Evolutionary conservation across 2,113 vertebrate genomes (phyloP).

Genomic region (Amia ocellicauda): DNA sequence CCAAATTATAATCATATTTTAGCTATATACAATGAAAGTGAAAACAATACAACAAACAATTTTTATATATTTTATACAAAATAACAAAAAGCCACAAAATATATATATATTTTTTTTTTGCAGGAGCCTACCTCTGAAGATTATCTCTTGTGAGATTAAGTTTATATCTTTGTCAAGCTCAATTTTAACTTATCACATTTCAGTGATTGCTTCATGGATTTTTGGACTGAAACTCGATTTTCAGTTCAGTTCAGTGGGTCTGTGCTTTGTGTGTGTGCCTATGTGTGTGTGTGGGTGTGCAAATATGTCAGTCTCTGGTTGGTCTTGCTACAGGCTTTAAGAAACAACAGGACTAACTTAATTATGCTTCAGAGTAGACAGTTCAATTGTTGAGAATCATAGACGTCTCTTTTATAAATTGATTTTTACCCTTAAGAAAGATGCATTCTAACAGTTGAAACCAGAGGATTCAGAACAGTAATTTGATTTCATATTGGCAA

Average conservation of each 20-base stretch:
- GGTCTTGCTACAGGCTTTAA: background rate
- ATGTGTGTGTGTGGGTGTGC: constrained; percentile 13
- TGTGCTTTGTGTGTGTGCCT: constrained; percentile 24
- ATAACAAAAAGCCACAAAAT: no score
- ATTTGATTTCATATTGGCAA: no score
- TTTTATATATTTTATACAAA: no score
- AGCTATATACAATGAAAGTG: no score
- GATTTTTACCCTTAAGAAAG: background rate
- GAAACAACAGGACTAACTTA: background rate
- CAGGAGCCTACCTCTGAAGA: background rate
- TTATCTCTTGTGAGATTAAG: constrained; percentile 38
- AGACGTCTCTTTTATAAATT: background rate
- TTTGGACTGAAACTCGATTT: constrained; percentile 39
- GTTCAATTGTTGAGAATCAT: background rate
- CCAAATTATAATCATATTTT: no score
- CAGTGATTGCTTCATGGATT: constrained; percentile 42
- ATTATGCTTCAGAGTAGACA: no score
- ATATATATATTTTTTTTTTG: no score
- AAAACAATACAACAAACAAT: no score
- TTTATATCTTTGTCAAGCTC: constrained; percentile 42
- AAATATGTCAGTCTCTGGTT: background rate
- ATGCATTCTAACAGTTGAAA: no score
- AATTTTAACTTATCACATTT: constrained; percentile 12
- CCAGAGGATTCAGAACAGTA: no score
- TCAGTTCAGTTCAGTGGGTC: constrained; percentile 37